Conservation (phyloP, 2,888 invertebrate species). For the Athalia circularis region DNA sequence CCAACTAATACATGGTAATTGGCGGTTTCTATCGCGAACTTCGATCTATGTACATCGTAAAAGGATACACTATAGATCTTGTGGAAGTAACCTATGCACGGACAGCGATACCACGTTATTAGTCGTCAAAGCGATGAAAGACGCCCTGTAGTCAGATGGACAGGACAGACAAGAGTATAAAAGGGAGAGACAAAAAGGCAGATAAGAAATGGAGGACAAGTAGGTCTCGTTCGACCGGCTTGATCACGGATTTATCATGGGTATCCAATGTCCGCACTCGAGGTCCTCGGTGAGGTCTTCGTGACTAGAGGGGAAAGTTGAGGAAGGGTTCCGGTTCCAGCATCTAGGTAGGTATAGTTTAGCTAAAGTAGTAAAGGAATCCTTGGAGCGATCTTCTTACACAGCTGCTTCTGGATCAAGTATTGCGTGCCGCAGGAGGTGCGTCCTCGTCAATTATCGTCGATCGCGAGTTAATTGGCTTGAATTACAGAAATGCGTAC, state of each 20-base stretch:
- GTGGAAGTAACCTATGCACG: background rate
- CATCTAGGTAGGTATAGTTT: background rate
- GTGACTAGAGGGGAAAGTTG: background rate
- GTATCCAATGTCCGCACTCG: background rate
- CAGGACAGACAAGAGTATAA: background rate
- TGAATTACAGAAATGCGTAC: constrained; percentile 62
- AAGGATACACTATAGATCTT: background rate
- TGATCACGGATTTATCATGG: constrained; percentile 34
- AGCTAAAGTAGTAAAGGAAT: background rate
- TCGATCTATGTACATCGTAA: constrained; percentile 2
- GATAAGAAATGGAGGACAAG: background rate
- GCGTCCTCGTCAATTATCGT: constrained; percentile 59
- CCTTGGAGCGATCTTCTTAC: background rate
- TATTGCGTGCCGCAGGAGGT: constrained; percentile 55
- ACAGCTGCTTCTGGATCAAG: background rate
- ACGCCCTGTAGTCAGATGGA: too few species aligned
- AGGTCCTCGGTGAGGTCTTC: background rate
- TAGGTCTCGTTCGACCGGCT: background rate
- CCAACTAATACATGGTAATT: constrained; percentile 19
- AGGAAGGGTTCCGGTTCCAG: background rate
- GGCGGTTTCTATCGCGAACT: constrained; percentile 11
- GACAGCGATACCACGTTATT: background rate
- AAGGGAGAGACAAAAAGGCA: background rate
- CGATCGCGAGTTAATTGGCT: constrained; percentile 62
- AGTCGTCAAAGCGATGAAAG: constrained; percentile 14